Evolutionary conservation across 1,140 invertebrate species (phyloP).

Genomic region (Bilobella aurantiaca): DNA sequence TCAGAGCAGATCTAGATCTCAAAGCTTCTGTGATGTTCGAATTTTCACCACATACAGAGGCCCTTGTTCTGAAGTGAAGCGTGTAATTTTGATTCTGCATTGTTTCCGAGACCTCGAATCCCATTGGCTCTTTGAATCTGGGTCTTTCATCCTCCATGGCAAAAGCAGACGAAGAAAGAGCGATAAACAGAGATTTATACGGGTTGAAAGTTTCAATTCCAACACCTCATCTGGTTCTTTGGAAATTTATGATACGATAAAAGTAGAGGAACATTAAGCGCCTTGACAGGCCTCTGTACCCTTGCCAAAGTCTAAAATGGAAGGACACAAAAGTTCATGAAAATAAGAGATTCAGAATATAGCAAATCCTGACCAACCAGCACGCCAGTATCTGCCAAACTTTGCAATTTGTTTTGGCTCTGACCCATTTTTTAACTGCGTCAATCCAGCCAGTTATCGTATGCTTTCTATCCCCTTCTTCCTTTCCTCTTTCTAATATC

Average conservation of each 20-base stretch:
- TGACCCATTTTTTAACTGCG: too few species aligned
- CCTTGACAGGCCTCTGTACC: conserved; percentile 26
- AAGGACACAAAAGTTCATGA: neutral
- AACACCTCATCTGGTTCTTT: conserved; percentile 7
- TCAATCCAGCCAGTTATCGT: too few species aligned
- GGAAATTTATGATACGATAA: conserved; percentile 29
- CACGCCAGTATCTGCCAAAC: neutral
- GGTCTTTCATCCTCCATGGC: neutral
- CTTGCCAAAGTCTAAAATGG: conserved; percentile 26
- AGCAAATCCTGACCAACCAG: neutral
- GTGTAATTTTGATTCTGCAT: neutral
- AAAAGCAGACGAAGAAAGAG: neutral
- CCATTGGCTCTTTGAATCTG: neutral
- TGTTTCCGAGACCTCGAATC: neutral
- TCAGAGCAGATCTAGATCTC: conserved; percentile 5
- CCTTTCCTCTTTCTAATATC: too few species aligned
- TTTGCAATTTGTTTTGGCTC: neutral
- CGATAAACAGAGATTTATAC: conserved; percentile 7
- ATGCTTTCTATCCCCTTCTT: too few species aligned
- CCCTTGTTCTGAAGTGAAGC: neutral
- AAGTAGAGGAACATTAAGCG: conserved; percentile 24
- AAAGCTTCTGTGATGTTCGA: too few species aligned
- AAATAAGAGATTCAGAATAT: neutral
- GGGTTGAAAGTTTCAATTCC: conserved; percentile 2
- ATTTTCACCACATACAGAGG: too few species aligned